Conservation (phyloP, 2,888 invertebrate species). For the Elmis aenea region DNA sequence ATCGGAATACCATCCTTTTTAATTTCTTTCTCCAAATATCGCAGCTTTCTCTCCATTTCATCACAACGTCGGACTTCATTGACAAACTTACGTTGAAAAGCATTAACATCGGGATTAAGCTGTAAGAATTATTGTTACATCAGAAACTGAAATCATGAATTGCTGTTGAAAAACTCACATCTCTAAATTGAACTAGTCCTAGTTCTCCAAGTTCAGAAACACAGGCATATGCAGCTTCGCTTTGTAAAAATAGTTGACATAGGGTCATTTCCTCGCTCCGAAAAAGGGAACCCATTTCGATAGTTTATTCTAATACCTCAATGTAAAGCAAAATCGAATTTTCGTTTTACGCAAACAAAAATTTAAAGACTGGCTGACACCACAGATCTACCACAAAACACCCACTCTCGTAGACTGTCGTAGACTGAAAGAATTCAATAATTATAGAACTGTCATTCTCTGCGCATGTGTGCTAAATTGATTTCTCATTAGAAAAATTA, state of each 20-base stretch:
- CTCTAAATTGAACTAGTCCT: constrained; percentile 94
- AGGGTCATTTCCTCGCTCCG: constrained; percentile 98
- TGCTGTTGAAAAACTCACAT: constrained; percentile 78
- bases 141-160: no score
- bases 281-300: constrained; percentile 81
- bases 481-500: no score
- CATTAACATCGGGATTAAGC: constrained; percentile 96
- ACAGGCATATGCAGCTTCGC: constrained; percentile 97
- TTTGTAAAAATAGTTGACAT: constrained; percentile 96
- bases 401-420: no score
- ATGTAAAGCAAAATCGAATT: no score
- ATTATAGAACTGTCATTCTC: no score
- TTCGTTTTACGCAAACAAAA: no score
- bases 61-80: constrained; percentile 97
- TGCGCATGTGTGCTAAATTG: no score
- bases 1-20: constrained; percentile 95
- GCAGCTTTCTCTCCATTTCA: constrained; percentile 96
- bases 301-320: no score
- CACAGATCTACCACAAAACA: no score
- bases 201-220: constrained; percentile 97
- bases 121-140: constrained; percentile 48
- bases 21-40: constrained; percentile 96
- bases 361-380: no score
- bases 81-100: constrained; percentile 97
- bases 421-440: no score